Conservation (phyloP, 23 tunicate species). For the Clavelina lepadiformis region DNA sequence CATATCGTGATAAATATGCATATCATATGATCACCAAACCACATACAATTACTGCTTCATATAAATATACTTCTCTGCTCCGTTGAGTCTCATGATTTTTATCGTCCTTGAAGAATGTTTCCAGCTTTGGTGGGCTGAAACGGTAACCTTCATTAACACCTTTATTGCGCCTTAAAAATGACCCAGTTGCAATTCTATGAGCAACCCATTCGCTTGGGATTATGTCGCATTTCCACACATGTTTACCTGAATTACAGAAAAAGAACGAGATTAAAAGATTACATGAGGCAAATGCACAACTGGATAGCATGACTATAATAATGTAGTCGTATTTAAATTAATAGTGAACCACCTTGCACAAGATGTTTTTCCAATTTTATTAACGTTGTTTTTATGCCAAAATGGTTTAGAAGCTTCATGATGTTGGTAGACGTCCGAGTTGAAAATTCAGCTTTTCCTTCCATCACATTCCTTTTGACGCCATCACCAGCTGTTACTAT, state of each 20-base stretch:
- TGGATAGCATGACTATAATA: no score
- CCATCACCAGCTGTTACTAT: conserved; percentile 69
- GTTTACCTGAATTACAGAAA: no score
- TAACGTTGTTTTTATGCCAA: conserved; percentile 70
- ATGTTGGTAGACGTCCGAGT: conserved; percentile 53
- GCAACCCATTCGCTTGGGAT: conserved; percentile 94
- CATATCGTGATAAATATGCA: no score
- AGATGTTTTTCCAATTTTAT: conserved; percentile 58
- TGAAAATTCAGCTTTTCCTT: conserved; percentile 84
- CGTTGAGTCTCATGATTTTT: conserved; percentile 86
- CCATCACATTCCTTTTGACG: conserved; percentile 56
- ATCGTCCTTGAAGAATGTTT: conserved; percentile 89
- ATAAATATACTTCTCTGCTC: conserved; percentile 64
- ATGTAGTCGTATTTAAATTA: no score
- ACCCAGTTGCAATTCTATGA: conserved; percentile 86
- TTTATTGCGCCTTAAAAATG: conserved; percentile 49
- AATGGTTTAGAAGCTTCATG: conserved; percentile 54
- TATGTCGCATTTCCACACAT: conserved; percentile 71
- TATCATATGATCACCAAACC: no score
- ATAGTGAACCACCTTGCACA: conserved; percentile 13
- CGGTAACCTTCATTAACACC: conserved; percentile 83
- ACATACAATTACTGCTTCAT: no score
- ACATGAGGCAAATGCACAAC: no score
- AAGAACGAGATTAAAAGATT: no score
- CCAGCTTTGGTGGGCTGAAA: conserved; percentile 81